phyloP scores from a whole-genome alignment of 2,797 vertebrate species.

The Synanceia verrucosa region DNA sequence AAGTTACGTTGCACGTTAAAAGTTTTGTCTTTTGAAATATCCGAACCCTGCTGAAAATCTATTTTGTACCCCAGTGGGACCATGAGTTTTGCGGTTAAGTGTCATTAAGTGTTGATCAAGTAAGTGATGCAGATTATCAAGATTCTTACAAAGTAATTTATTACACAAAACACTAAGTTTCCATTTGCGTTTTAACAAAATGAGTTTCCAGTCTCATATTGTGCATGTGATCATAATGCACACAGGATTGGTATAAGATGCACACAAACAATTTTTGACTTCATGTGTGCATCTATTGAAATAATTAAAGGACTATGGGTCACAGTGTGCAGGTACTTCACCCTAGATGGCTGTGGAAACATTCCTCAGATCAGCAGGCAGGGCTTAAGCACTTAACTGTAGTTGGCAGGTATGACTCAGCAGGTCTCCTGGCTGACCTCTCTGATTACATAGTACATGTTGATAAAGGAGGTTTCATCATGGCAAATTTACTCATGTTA shows the following conservation, averaged over 20 bases:
- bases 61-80: neutral
- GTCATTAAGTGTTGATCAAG: constrained; percentile 10
- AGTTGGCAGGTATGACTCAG: constrained; percentile 70
- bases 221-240: constrained; percentile 69
- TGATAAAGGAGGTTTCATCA: constrained; percentile 71
- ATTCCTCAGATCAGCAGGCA: constrained; percentile 73
- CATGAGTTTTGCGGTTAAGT: neutral
- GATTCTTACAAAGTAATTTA: constrained; percentile 85
- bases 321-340: constrained; percentile 77
- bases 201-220: constrained; percentile 80
- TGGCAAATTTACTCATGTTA: constrained; percentile 78
- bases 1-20: neutral
- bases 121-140: constrained; percentile 54
- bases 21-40: neutral
- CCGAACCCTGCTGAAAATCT: neutral
- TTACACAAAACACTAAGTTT: constrained; percentile 86
- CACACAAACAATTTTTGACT: constrained; percentile 62
- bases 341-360: constrained; percentile 74
- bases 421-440: constrained; percentile 65
- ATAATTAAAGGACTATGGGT: constrained; percentile 68
- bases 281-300: constrained; percentile 69
- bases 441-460: constrained; percentile 64
- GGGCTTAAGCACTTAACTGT: constrained; percentile 76
- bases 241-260: constrained; percentile 74
- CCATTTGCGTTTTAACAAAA: constrained; percentile 80